phyloP scores from a whole-genome alignment of 2,797 vertebrate genomes.

The Cottoperca gobio region DNA sequence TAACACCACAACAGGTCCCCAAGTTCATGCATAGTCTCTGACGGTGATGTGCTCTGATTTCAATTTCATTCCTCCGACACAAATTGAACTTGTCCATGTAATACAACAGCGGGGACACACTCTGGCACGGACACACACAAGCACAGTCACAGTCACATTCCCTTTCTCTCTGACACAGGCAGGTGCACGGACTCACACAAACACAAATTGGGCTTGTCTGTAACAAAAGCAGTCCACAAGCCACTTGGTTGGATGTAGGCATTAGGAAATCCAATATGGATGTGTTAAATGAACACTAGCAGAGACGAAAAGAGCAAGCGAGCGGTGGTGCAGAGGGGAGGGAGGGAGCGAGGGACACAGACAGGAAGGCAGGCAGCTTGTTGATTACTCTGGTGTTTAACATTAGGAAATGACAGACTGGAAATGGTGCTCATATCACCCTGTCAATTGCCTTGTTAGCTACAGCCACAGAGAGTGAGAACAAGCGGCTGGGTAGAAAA shows the following conservation, averaged over 20 bases:
- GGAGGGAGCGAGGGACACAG: constrained; percentile 50
- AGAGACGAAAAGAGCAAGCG: constrained; percentile 45
- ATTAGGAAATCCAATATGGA: constrained; percentile 80
- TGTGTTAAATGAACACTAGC: constrained; percentile 71
- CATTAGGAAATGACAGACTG: constrained; percentile 81
- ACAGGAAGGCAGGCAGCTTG: constrained; percentile 75
- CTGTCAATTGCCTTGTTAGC: constrained; percentile 82
- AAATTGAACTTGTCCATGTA: constrained; percentile 60
- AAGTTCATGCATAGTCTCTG: constrained; percentile 35
- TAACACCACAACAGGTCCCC: constrained; percentile 9
- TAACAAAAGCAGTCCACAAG: constrained; percentile 66
- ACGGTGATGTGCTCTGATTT: constrained; percentile 37
- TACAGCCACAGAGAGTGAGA: constrained; percentile 60
- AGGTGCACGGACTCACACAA: constrained; percentile 47
- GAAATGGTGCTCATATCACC: constrained; percentile 74
- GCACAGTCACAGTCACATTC: constrained; percentile 19
- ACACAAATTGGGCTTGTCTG: constrained; percentile 71
- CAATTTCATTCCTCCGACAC: constrained; percentile 54
- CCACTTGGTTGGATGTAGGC: constrained; percentile 59
- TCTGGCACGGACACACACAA: constrained; percentile 16
- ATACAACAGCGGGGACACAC: constrained; percentile 39
- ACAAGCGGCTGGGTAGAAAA: constrained; percentile 54
- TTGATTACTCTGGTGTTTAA: constrained; percentile 84
- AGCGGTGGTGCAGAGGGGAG: constrained; percentile 9
- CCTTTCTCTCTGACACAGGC: constrained; percentile 22